Evolutionary conservation across 2,113 vertebrate species (phyloP), one percentile per base, ranked within the genome.

Genomic region (Ascaphus truei): DNA sequence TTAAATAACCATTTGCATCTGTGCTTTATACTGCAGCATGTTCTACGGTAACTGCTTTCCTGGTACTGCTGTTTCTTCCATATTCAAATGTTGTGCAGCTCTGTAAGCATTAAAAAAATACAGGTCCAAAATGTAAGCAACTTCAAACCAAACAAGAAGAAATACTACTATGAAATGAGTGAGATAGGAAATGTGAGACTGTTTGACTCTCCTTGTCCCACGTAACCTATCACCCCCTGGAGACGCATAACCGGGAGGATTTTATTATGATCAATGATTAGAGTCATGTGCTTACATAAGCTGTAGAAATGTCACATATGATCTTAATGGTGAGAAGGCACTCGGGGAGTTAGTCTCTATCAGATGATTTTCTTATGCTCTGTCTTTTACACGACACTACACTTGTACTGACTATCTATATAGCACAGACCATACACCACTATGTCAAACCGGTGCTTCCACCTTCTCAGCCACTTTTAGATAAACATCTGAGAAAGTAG

Each of bases 221-320:
- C 23, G 11, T 31, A 62, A 62, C 27, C 22, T 29, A 65, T 51
- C 10, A 11, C 36, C 50, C 62, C 48, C 50, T 16, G 36, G 50
- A 39, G 62, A 66, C 62, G 16, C 50, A 41, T 55, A 29, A 41
- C 15, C 16, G 43, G 47, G 23, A 20, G 13, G 50, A 53, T 43
- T 55, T 66, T 66, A 66, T 66, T 41, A 55, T 43, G 62, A 66
- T 55, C 62, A 66, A 55, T 66, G 31, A 41, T 7, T n/a, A 36
- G 48, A 55, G 50, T 34, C 50, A 31, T 27, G 25, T 9, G n/a
- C n/a, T n/a, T n/a, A n/a, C n/a, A n/a, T n/a, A 13, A 26, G 34
- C 48, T 41, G 18, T 39, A 53, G 33, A 55, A 66, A 66, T 66
- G 36, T 41, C 62, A 66, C 48, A 66, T 66, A 55, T 55, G 50